Conservation (phyloP, 2,113 vertebrate species). For the Sterrhoptilus dennistouni region DNA sequence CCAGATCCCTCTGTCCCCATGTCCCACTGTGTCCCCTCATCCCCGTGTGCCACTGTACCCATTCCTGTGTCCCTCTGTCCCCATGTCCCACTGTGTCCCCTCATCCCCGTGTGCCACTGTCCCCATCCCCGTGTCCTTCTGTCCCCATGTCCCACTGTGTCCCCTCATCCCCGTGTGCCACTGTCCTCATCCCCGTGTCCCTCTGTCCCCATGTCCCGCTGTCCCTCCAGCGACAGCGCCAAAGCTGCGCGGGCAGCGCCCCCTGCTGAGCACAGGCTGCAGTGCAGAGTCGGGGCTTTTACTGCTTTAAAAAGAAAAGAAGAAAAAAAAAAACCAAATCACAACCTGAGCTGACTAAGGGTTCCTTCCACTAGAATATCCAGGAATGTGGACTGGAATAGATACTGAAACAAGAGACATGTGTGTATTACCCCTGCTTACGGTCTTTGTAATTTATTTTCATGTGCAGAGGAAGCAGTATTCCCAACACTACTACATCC, state of each 20-base stretch:
- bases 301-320: background rate
- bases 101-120: no score
- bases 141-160: background rate
- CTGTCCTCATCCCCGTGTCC: background rate
- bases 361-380: background rate
- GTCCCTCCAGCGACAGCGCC: background rate
- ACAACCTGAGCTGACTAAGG: background rate
- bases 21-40: background rate
- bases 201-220: fast-evolving
- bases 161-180: background rate
- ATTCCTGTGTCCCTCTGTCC: no score
- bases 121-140: no score
- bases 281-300: background rate
- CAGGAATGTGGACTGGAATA: background rate
- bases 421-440: background rate
- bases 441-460: background rate
- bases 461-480: background rate
- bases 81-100: background rate
- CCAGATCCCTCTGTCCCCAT: background rate
- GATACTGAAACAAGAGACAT: background rate
- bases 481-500: background rate
- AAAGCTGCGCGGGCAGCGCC: slow-evolving; percentile 3
- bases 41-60: background rate
- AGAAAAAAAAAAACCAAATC: background rate
- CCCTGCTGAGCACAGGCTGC: background rate